phyloP scores from a whole-genome alignment of 2,888 invertebrate species.

The Heliconius sara region DNA sequence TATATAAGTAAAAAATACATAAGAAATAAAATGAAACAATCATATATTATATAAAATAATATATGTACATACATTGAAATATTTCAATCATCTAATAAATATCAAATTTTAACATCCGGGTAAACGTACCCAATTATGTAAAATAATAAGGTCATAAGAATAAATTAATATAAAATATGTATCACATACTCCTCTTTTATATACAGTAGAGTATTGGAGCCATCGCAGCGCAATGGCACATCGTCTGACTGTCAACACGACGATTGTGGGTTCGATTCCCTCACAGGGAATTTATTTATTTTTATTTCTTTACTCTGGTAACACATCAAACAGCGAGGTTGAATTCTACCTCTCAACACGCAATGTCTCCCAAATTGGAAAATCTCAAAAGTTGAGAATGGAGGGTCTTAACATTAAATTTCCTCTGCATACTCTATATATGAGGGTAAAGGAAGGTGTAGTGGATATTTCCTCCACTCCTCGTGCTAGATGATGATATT shows the following conservation, averaged over 20 bases:
- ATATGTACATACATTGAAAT: neutral
- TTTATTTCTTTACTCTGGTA: neutral
- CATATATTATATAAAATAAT: neutral
- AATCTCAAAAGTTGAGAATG: too few relatives aligned
- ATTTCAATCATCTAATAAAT: constrained; percentile 18
- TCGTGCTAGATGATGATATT: too few relatives aligned
- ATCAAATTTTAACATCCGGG: constrained; percentile 38
- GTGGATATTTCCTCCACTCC: too few relatives aligned
- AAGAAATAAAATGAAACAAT: neutral
- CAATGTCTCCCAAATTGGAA: neutral
- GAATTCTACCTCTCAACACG: neutral
- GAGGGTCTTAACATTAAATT: neutral
- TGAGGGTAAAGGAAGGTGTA: too few relatives aligned
- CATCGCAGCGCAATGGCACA: too few relatives aligned
- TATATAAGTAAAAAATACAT: neutral
- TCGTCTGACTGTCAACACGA: too few relatives aligned
- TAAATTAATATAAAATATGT: constrained; percentile 29
- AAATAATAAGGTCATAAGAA: constrained; percentile 37
- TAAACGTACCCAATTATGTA: constrained; percentile 32
- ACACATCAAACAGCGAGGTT: neutral
- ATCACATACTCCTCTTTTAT: neutral
- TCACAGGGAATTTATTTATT: neutral
- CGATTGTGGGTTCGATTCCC: neutral
- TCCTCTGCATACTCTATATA: too few relatives aligned
- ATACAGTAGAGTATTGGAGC: neutral